Evolutionary conservation across 1,140 invertebrate species (phyloP), one percentile per base, ranked within the genome.

Genomic region (Zophobas atratus): DNA sequence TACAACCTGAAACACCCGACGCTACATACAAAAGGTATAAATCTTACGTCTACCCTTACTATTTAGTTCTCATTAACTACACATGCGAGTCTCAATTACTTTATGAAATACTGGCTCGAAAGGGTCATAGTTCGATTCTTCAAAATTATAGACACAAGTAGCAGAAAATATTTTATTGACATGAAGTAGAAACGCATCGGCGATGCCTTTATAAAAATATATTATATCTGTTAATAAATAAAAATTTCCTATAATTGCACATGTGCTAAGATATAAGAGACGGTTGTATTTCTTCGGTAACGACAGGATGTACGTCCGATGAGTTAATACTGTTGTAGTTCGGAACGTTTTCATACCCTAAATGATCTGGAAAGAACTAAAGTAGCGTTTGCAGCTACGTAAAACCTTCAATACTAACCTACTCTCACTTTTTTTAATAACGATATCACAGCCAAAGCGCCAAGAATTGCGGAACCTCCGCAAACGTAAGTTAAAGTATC

Each of bases 401-500:
- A 35, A 72, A 51, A 5, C 20, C 34, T 6, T 41, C 49, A 51
- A 75, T 60, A 56, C 55, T 41, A 75, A 75, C 43, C 55, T 46
- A 35, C 34, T 75, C 72, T 75, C 39, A 56, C 55, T 56, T 75
- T 56, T 35, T 75, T 75, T 5, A 60, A 32, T 6, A 75, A 75
- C 2, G 81, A 82, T 72, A 85, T 80, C 73, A 86, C 84, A 81
- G 83, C 80, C 33, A 84, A 5, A n/a, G 80, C 75, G 46, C 91
- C 90, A 79, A 92, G 88, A 55, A 91, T 84, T 78, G 90, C 89
- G 34, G 90, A 89, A 34, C 89, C 91, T n/a, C 91, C 90, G 51
- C 92, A 92, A 2, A 88, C 87, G 81, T 87, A 88, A 0, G 87
- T 85, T 55, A 90, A 77, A 20, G 87, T 86, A 75, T 88, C 85